Base-by-base conservation (phyloP, 2,113 vertebrate genomes). In the Circaetus cinerascens region DNA sequence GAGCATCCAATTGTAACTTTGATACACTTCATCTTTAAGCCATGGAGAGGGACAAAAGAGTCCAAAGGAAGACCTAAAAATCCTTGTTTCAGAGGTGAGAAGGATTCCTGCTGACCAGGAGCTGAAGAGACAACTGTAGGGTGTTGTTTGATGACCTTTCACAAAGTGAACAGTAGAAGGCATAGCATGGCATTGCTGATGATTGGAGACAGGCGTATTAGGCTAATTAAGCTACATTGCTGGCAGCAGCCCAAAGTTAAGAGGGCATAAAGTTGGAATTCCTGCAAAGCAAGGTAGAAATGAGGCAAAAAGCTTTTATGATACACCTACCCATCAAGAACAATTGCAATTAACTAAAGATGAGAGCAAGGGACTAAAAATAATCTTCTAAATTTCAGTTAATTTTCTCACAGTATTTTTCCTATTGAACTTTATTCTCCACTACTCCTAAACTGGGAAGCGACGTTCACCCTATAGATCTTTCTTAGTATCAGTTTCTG, bases 261-360 rank as follows among this genome's bases (percentile, higher is more conserved):
- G 40, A 82, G 48, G 56, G 34, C 66, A 72, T 48, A 46, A 91
- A 81, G 16, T 17, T 67, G 16, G 29, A 87, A 85, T 78, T 96
- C 73, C 45, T 56, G 48, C 22, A 90, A 95, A 82, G 48, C 48
- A 64, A 81, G 66, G 57, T 29, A 56, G 80, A 96, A 89, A 81
- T 43, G 7, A 78, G 27, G 68, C 11, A 63, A 94, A 89, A 92
- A 71, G n/a, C 38, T 43, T 91, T 67, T 68, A 36, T 2, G 0
- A 45, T 51, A 51, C 15, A 62, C 9, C 48, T 66, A 72, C 16
- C 29, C 25, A 88, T 88, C 45, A 80, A 57, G 36, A 81, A 36
- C 38, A 88, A 23, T 8, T 83, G n/a, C 53, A 85, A 9, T 69
- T 45, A 86, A 64, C 34, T 76, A 32, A 82, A 94, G 45, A 79